phyloP scores from a whole-genome alignment of 2,113 vertebrate species.

The Saiga tatarica region DNA sequence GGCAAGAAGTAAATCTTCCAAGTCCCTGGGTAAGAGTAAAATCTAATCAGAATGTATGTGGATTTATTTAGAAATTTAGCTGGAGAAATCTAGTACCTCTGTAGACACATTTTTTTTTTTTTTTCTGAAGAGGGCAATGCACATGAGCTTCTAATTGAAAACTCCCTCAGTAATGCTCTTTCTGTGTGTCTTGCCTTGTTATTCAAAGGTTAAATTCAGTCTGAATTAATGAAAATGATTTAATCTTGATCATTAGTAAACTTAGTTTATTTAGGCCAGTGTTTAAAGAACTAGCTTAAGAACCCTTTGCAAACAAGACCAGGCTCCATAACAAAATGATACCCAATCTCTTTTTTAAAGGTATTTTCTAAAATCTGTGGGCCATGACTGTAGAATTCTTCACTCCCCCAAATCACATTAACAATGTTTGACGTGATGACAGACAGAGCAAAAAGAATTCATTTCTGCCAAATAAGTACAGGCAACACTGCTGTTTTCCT shows the following conservation, averaged over 20 bases:
- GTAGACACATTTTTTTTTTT: not conserved
- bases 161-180: not conserved
- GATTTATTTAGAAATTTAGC: slow-evolving; percentile 7
- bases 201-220: slow-evolving; percentile 56
- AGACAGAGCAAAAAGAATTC: slow-evolving; percentile 39
- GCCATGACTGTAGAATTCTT: slow-evolving; percentile 40
- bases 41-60: not conserved
- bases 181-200: slow-evolving; percentile 26
- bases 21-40: not conserved
- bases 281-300: slow-evolving; percentile 39
- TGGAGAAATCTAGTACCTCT: not conserved
- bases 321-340: slow-evolving; percentile 30
- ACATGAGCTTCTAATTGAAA: slow-evolving; percentile 24
- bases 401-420: slow-evolving; percentile 41
- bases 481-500: not conserved
- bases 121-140: not conserved
- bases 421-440: slow-evolving; percentile 17
- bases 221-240: slow-evolving; percentile 47
- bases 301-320: slow-evolving; percentile 42
- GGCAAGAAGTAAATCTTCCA: slow-evolving; percentile 7
- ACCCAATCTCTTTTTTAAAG: not conserved
- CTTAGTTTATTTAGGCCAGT: slow-evolving; percentile 20
- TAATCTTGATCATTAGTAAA: not conserved
- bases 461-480: slow-evolving; percentile 33
- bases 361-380: slow-evolving; percentile 43